These are phyloP conservation scores for Remorina albescens DNA, from an alignment of 2,797 vertebrate species.

Conservation along the genomic window DNA sequence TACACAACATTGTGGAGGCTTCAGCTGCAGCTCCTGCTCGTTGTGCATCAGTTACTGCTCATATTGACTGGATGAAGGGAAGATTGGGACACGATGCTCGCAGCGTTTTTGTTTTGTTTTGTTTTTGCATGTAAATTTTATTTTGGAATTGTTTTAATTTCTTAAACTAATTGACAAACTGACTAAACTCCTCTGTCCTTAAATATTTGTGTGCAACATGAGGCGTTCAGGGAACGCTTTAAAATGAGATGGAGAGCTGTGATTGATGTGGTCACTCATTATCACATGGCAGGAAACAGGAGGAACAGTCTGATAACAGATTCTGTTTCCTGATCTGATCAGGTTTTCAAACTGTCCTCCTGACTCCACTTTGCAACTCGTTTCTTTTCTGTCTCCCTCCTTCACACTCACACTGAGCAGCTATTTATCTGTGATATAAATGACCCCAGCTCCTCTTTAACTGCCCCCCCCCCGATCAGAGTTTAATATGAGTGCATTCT, in stretches of 20 bases:
- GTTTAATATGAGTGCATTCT: too few relatives aligned
- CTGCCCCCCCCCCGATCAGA: too few relatives aligned
- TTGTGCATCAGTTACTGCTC: slow-evolving; percentile 1
- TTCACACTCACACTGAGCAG: background rate
- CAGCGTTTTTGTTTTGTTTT: too few relatives aligned
- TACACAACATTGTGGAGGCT: background rate
- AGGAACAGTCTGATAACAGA: too few relatives aligned
- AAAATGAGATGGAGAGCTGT: background rate
- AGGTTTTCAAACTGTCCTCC: too few relatives aligned
- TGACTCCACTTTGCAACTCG: too few relatives aligned
- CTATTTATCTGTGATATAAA: background rate
- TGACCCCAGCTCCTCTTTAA: background rate
- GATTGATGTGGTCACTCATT: too few relatives aligned
- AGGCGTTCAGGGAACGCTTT: background rate
- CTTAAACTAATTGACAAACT: background rate
- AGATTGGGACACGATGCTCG: background rate
- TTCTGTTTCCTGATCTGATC: too few relatives aligned
- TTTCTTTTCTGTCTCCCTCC: too few relatives aligned
- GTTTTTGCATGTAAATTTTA: background rate
- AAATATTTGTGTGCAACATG: background rate
- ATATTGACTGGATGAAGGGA: background rate
- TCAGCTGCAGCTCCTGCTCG: background rate
- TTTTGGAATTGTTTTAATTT: background rate
- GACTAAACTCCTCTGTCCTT: background rate
- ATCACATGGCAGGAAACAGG: too few relatives aligned